Percentiles rank a stretch among this genome's conserved stretches.
These are phyloP conservation scores for Agonopterix arenella DNA, from an alignment of 2,888 invertebrate genomes.

Conservation along the genomic window DNA sequence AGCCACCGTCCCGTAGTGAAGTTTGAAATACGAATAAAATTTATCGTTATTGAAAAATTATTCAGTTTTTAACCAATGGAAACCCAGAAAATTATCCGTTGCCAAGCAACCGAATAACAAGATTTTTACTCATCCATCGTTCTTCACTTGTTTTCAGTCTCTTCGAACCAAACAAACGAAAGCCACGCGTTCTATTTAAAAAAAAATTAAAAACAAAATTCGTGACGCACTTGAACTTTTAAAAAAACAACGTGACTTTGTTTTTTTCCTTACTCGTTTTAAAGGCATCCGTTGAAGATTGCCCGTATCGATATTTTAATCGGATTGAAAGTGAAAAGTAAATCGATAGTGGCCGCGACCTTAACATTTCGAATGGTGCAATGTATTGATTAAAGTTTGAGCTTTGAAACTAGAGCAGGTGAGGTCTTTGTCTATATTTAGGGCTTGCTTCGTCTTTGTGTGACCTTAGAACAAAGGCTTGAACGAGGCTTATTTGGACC, in stretches of 20 bases:
- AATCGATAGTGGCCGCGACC: conserved; percentile 33
- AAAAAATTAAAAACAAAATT: conserved; percentile 8
- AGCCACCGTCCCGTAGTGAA: too few relatives aligned
- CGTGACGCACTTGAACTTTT: not conserved
- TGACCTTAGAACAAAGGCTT: not conserved
- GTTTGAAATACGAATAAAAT: not conserved
- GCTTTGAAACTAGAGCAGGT: conserved; percentile 38
- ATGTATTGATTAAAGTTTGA: conserved; percentile 41
- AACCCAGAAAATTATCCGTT: conserved; percentile 20
- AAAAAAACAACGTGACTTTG: not conserved
- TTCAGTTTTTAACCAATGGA: conserved; percentile 7
- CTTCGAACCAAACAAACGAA: conserved; percentile 17
- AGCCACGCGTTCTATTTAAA: conserved; percentile 31
- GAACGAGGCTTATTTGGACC: too few relatives aligned
- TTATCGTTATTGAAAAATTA: conserved; percentile 2
- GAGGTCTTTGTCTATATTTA: conserved; percentile 27
- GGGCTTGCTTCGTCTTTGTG: not conserved
- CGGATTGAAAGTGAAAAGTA: conserved; percentile 24
- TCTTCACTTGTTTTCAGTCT: conserved; percentile 24
- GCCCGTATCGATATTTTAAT: conserved; percentile 5
- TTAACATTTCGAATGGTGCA: conserved; percentile 44
- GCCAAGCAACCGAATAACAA: conserved; percentile 56
- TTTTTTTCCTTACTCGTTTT: not conserved
- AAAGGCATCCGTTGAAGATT: not conserved
- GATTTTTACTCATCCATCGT: conserved; percentile 22